A percentile compares a stretch with the other conserved stretches of the same genome.
Evolutionary conservation across 1,140 invertebrate genomes (phyloP).

Genomic region (Neodiprion pinetum): DNA sequence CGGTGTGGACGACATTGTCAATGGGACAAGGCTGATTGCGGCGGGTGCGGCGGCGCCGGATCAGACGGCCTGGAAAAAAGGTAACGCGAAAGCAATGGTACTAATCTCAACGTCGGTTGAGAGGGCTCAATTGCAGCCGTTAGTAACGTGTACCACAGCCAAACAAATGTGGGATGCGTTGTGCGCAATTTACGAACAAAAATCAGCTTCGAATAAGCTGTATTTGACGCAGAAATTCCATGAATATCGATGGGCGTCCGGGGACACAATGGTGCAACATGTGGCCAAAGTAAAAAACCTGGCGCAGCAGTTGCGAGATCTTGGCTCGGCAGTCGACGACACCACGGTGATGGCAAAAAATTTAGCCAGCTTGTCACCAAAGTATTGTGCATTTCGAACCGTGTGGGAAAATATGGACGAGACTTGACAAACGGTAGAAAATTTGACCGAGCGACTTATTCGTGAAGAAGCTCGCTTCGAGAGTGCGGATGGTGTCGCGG

Average conservation of each 20-base stretch:
- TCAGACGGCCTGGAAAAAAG: conserved; percentile 13
- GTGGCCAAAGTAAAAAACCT: conserved; percentile 12
- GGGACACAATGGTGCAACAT: conserved; percentile 9
- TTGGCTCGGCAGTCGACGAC: conserved; percentile 9
- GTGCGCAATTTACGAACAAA: conserved; percentile 12
- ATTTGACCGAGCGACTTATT: conserved; percentile 15
- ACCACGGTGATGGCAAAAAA: conserved; percentile 3
- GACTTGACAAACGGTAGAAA: neutral
- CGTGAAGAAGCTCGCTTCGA: conserved; percentile 15
- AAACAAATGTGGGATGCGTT: conserved; percentile 24
- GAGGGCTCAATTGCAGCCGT: conserved; percentile 11
- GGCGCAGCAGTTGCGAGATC: conserved; percentile 3
- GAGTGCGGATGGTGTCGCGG: neutral
- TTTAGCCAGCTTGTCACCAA: neutral
- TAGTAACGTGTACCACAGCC: conserved; percentile 14
- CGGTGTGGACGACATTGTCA: conserved; percentile 19
- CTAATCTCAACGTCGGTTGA: neutral
- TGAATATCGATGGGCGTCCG: neutral
- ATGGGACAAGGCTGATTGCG: conserved; percentile 10
- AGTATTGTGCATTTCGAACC: neutral
- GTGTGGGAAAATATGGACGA: neutral
- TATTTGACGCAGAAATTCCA: conserved; percentile 17
- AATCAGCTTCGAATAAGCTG: conserved; percentile 16
- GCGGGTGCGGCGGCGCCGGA: neutral
- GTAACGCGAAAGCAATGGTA: conserved; percentile 20